Evolutionary conservation across 2,888 invertebrate genomes (phyloP), one percentile per base, ranked within the genome.

Genomic region (Hirtodrosophila duncani): DNA sequence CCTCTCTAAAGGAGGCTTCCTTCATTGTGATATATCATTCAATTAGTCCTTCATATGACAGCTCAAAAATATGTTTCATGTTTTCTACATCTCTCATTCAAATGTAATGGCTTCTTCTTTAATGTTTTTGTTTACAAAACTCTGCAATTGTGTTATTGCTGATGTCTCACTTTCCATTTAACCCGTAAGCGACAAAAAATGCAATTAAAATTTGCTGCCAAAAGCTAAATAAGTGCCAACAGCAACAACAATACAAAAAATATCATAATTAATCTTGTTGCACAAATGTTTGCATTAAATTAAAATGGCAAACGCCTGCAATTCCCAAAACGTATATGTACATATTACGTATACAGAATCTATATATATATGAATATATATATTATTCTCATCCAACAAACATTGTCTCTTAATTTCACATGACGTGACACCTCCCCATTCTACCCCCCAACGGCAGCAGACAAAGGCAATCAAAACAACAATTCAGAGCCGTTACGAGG

Each of bases 261-360:
- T 51, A 65, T 49, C 52, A 71, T 71, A 62, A 77, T 77, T 62
- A 59, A 67, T 68, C 36, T 50, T 37, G 49, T 30, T 42, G 33
- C 16, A 24, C 55, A 63, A 72, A 68, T 80, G 45, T 77, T 77
- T 72, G 60, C 53, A 48, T 74, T 59, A 44, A 63, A 74, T 74
- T 49, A 63, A 69, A 75, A 52, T 64, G 42, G 52, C 52, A 48
- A 46, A 39, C 45, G 65, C 36, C 44, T 52, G 57, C 68, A 46
- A 26, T n/a, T n/a, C n/a, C n/a, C n/a, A 29, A 42, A 38, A 41
- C 43, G 11, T 20, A 31, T 42, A 16, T 20, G n/a, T n/a, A n/a
- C n/a, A n/a, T n/a, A n/a, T n/a, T n/a, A 41, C 43, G 11, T 20
- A 31, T 42, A 16, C 16, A 13, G 26, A 45, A 34, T 26, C 46